phyloP scores from a whole-genome alignment of 2,888 invertebrate genomes.

The Brachypalpus laphriformis region DNA sequence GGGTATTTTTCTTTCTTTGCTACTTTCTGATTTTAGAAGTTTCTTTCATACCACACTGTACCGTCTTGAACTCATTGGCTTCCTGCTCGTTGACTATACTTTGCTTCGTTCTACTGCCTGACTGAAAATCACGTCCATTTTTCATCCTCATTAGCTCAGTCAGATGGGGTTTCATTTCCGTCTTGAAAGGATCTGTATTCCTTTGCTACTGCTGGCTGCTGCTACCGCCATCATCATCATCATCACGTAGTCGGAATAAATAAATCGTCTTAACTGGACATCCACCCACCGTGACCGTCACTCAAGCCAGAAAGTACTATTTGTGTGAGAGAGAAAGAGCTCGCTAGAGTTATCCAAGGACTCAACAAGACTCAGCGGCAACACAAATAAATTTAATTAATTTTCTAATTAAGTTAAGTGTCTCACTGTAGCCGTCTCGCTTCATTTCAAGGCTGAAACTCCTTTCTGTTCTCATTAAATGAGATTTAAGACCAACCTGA shows the following conservation, averaged over 20 bases:
- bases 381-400: conserved; percentile 71
- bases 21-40: no score
- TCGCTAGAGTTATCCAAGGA: conserved; percentile 1
- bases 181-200: conserved; percentile 32
- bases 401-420: conserved; percentile 70
- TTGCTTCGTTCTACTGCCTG: conserved; percentile 5
- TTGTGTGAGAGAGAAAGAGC: not conserved
- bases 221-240: conserved; percentile 36
- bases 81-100: not conserved
- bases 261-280: conserved; percentile 70
- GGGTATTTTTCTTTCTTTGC: no score
- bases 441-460: not conserved
- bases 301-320: conserved; percentile 16
- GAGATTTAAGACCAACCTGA: conserved; percentile 57
- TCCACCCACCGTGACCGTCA: not conserved
- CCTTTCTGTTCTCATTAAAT: conserved; percentile 50
- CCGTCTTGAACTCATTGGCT: not conserved
- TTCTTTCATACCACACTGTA: conserved; percentile 30
- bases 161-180: conserved; percentile 64
- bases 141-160: conserved; percentile 68
- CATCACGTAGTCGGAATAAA: conserved; percentile 69
- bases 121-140: conserved; percentile 63
- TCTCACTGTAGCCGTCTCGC: conserved; percentile 17
- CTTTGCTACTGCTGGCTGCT: not conserved
- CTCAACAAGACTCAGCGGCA: conserved; percentile 48